phyloP scores from a whole-genome alignment of 2,113 vertebrate species.

The Dendropsophus ebraccatus region DNA sequence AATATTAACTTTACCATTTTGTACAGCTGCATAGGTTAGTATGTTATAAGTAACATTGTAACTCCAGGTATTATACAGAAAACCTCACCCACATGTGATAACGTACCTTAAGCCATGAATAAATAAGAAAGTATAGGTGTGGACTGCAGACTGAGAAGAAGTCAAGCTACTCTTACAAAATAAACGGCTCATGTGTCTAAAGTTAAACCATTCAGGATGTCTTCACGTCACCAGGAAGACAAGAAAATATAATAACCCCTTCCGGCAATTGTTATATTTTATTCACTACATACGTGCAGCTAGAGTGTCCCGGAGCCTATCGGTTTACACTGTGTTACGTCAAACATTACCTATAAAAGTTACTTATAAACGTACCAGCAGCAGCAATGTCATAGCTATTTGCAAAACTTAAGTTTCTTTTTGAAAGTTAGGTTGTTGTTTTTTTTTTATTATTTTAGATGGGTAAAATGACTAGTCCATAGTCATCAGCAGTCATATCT shows the following conservation, averaged over 20 bases:
- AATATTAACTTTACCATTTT: no score
- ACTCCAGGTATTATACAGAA: not conserved
- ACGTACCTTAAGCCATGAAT: slow-evolving; percentile 10
- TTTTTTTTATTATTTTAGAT: no score
- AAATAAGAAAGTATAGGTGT: slow-evolving; percentile 25
- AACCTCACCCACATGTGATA: not conserved
- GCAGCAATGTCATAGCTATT: not conserved
- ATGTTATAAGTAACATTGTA: not conserved
- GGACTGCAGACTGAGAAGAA: not conserved
- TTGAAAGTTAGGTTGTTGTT: no score
- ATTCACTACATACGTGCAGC: not conserved
- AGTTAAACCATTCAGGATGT: slow-evolving; percentile 21
- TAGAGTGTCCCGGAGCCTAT: not conserved
- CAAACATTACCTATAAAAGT: not conserved
- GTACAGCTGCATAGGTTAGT: not conserved
- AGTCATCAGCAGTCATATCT: no score
- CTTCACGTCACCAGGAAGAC: not conserved
- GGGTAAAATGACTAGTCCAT: no score
- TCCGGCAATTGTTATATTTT: slow-evolving; percentile 3
- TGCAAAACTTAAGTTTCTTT: not conserved
- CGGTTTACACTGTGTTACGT: not conserved
- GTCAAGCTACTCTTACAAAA: slow-evolving; percentile 29
- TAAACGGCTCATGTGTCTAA: slow-evolving; percentile 49
- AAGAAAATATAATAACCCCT: not conserved
- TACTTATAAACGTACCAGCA: no score